These are phyloP conservation scores for Acanthosepion esculentum DNA, from an alignment of 2,888 invertebrate species.

Conservation along the genomic window DNA sequence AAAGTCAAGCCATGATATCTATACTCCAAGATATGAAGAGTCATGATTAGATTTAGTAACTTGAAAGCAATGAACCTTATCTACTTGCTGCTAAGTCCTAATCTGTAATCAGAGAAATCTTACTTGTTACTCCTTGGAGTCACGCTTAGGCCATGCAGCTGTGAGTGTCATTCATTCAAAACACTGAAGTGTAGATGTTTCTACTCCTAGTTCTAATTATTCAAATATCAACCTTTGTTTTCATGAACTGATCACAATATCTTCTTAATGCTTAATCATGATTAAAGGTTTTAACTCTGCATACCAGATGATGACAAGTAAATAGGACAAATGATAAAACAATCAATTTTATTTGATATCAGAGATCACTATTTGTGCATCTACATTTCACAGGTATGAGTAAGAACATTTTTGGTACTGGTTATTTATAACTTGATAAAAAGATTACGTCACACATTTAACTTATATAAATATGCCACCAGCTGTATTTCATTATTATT, in stretches of 20 bases:
- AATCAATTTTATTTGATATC: background rate
- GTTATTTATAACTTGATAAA: background rate
- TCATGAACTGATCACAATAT: background rate
- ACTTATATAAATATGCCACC: background rate
- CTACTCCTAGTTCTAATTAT: background rate
- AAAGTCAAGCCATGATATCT: no score
- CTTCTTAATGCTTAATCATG: background rate
- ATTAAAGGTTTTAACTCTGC: background rate
- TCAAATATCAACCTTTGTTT: background rate
- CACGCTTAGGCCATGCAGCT: background rate
- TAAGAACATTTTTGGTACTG: background rate
- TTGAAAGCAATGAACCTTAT: background rate
- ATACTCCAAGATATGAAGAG: no score
- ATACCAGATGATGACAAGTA: background rate
- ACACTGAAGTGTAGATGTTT: background rate
- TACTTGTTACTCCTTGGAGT: background rate
- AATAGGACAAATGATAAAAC: background rate
- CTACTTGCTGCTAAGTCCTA: background rate
- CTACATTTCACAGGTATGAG: background rate
- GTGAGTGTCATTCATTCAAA: background rate
- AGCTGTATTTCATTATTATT: background rate
- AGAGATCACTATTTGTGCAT: background rate
- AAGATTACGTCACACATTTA: background rate
- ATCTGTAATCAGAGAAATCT: background rate
- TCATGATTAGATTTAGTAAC: background rate